phyloP scores from a whole-genome alignment of 2,113 vertebrate species.

The Aphyosemion australe region DNA sequence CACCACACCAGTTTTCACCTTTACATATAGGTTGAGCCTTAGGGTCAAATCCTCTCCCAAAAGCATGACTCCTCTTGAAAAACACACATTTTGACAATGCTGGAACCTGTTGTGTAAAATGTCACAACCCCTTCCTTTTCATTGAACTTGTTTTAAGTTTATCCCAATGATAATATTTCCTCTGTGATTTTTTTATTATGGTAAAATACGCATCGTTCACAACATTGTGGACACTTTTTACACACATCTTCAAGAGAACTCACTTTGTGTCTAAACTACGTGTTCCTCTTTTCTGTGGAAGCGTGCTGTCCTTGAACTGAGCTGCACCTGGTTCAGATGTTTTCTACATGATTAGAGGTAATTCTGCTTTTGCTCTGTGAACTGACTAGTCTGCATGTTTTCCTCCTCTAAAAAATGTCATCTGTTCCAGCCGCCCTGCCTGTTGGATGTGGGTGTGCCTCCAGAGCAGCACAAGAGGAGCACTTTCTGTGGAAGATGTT shows the following conservation, averaged over 20 bases:
- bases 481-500: constrained; percentile 1
- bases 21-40: too few relatives aligned
- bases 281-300: not conserved
- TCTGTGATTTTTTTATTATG: not conserved
- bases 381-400: constrained; percentile 1
- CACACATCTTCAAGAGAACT: too few relatives aligned
- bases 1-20: too few relatives aligned
- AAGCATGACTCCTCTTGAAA: not conserved
- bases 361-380: not conserved
- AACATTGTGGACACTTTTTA: too few relatives aligned
- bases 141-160: not conserved
- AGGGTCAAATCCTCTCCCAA: too few relatives aligned
- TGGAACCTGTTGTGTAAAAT: constrained; percentile 4
- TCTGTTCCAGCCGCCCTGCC: constrained; percentile 26
- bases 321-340: not conserved
- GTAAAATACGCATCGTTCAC: not conserved
- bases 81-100: not conserved
- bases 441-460: constrained; percentile 35
- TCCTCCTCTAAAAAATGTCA: constrained; percentile 39
- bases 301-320: not conserved
- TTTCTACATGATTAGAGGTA: not conserved
- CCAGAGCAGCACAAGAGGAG: not conserved
- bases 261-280: not conserved
- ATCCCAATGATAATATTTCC: not conserved
- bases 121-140: constrained; percentile 10